Percentiles rank a stretch among this genome's conserved stretches.
Evolutionary conservation across 2,888 invertebrate genomes (phyloP).

Genomic region (Elegia similella): DNA sequence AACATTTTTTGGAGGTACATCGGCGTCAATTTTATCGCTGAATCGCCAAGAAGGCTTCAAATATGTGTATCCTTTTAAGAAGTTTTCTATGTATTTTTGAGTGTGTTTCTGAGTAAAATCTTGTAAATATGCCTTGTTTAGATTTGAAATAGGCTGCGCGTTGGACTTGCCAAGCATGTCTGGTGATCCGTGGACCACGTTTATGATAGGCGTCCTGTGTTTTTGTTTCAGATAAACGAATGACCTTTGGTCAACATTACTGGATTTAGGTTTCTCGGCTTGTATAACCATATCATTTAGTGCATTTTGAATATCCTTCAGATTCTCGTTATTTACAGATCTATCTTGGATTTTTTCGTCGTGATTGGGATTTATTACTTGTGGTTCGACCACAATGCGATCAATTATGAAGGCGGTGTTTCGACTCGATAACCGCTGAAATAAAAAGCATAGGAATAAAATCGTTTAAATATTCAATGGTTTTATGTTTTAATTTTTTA

Average conservation of each 20-base stretch:
- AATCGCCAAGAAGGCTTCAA: background rate
- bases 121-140: background rate
- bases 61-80: background rate
- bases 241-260: slow-evolving; percentile 54
- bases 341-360: background rate
- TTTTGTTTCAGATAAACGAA: slow-evolving; percentile 55
- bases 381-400: background rate
- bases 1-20: too few species aligned
- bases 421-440: background rate
- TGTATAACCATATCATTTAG: slow-evolving; percentile 47
- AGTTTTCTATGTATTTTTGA: background rate
- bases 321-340: slow-evolving; percentile 4
- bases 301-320: slow-evolving; percentile 24
- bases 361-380: background rate
- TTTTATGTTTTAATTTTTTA: too few species aligned
- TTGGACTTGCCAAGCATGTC: slow-evolving; percentile 5
- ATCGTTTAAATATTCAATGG: background rate
- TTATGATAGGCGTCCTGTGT: slow-evolving; percentile 34
- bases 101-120: background rate
- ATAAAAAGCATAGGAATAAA: background rate
- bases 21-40: background rate
- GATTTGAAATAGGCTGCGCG: background rate
- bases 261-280: slow-evolving; percentile 37
- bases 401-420: background rate
- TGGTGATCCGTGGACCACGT: slow-evolving; percentile 14